Evolutionary conservation across 2,113 vertebrate genomes (phyloP), one percentile per base, ranked within the genome.

Genomic region (Gopherus evgoodei): DNA sequence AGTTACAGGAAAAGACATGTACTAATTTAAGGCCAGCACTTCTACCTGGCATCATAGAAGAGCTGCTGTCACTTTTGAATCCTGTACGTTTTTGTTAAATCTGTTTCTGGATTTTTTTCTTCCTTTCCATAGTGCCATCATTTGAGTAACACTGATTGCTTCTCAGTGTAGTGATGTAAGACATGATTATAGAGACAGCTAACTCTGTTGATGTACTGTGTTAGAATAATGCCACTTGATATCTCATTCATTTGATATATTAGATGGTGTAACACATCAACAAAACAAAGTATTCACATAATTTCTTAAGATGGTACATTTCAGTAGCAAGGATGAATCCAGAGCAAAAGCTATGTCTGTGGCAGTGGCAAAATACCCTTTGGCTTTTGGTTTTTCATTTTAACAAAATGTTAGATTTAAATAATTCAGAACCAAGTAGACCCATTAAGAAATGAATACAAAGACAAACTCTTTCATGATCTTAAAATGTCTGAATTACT

Each of bases 101-200:
- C 57, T 35, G 72, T 65, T 95, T 92, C 50, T 83, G 57, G 49
- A 85, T 27, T 92, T 93, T 95, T 95, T 95, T 90, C 44, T 87
- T 91, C n/a, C 31, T 96, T 95, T 86, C 38, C 83, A 38, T 8
- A 93, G n/a, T 89, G 50, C 65, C 11, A 57, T 89, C 69, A 95
- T 97, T 88, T 94, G 79, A 95, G 65, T 85, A 76, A 84, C 72
- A 87, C 84, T 91, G 50, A 49, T 87, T 93, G 89, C 79, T 95
- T 94, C 90, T 92, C 3, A 38, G 86, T 96, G 90, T 95, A 97
- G 76, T 95, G 96, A 92, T 96, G 96, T 95, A 97, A 92, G 94
- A 87, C 91, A 42, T 87, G 94, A 96, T 96, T 93, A 95, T 22
- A 92, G 83, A 96, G 89, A 95, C 94, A 97, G 95, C 86, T 88